A percentile compares a stretch with the other conserved stretches of the same genome.
Conservation (phyloP, 2,888 invertebrate genomes). For the Drosophila maculinotata region DNA sequence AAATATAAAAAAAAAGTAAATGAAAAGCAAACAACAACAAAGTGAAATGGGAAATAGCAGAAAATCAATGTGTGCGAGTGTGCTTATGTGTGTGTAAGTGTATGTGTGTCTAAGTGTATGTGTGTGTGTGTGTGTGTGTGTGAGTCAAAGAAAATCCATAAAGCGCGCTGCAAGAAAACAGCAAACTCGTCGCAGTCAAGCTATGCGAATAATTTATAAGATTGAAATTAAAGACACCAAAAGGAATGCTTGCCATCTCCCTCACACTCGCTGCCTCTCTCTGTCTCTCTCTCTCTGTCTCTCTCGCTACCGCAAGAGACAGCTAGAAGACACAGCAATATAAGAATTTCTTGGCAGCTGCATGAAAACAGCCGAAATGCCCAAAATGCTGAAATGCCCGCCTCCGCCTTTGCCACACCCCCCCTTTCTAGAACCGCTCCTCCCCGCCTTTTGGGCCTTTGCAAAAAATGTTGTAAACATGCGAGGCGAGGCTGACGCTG, state of each 20-base stretch:
- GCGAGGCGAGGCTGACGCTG: constrained; percentile 44
- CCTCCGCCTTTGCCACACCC: not conserved
- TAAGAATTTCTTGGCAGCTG: constrained; percentile 57
- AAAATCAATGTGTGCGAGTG: constrained; percentile 69
- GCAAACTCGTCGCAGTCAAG: constrained; percentile 60
- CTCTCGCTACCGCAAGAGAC: constrained; percentile 22
- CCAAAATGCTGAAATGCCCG: constrained; percentile 18
- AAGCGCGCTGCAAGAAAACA: constrained; percentile 60
- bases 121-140: constrained; percentile 19
- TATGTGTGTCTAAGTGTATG: constrained; percentile 10
- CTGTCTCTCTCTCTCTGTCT: not conserved
- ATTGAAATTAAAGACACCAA: constrained; percentile 64
- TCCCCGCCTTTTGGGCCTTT: constrained; percentile 11
- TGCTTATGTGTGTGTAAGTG: constrained; percentile 13
- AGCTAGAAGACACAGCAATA: constrained; percentile 28
- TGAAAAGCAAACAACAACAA: constrained; percentile 8
- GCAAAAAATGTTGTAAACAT: constrained; percentile 72
- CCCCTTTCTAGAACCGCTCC: too few relatives aligned
- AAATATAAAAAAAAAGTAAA: constrained; percentile 9
- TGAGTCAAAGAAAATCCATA: constrained; percentile 65
- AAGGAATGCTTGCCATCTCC: constrained; percentile 8
- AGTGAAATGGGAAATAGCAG: constrained; percentile 47
- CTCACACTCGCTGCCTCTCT: constrained; percentile 7
- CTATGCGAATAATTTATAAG: constrained; percentile 64
- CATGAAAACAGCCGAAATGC: constrained; percentile 34